Evolutionary conservation across 2,113 vertebrate genomes (phyloP).

Genomic region (Eretmochelys imbricata): DNA sequence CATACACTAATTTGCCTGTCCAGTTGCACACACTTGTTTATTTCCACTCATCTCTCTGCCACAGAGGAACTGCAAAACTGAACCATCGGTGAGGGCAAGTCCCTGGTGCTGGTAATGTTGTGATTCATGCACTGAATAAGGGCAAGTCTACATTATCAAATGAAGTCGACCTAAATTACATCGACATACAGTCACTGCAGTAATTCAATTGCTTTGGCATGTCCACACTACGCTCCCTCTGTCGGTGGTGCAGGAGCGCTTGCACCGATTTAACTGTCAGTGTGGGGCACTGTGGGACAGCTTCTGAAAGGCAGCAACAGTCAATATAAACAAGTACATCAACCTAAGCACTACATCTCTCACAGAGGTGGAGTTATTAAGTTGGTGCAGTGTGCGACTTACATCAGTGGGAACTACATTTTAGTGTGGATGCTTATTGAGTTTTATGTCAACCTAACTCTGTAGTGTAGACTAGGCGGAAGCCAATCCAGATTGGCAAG

Average conservation of each 20-base stretch:
- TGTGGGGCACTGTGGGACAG: background rate
- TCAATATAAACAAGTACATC: background rate
- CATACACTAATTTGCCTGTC: background rate
- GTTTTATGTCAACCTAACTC: background rate
- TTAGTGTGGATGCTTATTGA: background rate
- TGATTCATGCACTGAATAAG: constrained; percentile 35
- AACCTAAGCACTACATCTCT: background rate
- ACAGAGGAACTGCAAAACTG: background rate
- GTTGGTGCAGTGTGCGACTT: background rate
- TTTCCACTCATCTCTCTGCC: constrained; percentile 17
- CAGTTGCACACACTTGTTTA: background rate
- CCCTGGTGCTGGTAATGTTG: constrained; percentile 32
- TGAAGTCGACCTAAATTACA: background rate
- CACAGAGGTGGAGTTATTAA: background rate
- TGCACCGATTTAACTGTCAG: background rate
- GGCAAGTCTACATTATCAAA: background rate
- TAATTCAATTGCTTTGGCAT: background rate
- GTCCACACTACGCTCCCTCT: background rate
- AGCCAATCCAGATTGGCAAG: too few relatives aligned
- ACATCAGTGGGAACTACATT: background rate
- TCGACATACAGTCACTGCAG: background rate
- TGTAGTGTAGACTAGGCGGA: background rate
- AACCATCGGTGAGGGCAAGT: background rate
- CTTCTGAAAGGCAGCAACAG: background rate
- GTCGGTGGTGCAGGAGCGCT: background rate